Conservation (phyloP, 2,888 invertebrate species). For the Megamerina dolium region DNA sequence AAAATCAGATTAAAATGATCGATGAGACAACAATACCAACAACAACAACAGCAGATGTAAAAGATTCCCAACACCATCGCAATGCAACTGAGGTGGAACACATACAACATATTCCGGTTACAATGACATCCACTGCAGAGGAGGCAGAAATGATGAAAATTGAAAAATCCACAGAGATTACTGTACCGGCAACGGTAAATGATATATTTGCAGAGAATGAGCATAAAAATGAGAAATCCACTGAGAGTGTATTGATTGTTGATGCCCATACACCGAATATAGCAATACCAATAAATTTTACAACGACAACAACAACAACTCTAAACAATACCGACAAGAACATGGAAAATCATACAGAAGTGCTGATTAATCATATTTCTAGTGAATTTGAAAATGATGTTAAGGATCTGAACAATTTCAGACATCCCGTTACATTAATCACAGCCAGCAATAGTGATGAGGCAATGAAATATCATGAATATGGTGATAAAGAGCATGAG, state of each 20-base stretch:
- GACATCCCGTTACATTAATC: conserved; percentile 42
- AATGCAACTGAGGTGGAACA: conserved; percentile 14
- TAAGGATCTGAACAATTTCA: conserved; percentile 42
- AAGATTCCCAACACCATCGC: conserved; percentile 9
- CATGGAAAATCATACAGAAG: conserved; percentile 27
- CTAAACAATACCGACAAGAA: conserved; percentile 31
- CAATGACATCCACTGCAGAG: conserved; percentile 13
- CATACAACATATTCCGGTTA: conserved; percentile 11
- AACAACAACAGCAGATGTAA: conserved; percentile 3
- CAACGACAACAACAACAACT: conserved; percentile 13
- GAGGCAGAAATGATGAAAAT: conserved; percentile 14
- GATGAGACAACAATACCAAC: conserved; percentile 17
- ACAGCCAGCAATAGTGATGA: conserved; percentile 41
- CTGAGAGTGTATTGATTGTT: conserved; percentile 1
- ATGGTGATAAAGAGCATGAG: conserved; percentile 14
- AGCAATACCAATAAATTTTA: not conserved
- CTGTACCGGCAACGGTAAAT: conserved; percentile 18
- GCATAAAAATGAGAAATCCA: conserved; percentile 1
- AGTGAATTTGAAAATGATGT: conserved; percentile 37
- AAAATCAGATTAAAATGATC: conserved; percentile 10
- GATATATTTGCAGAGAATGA: conserved; percentile 17
- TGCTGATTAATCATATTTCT: conserved; percentile 36
- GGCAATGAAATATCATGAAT: conserved; percentile 14
- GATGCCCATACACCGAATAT: not conserved
- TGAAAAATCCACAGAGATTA: conserved; percentile 20